Conservation (phyloP, 2,888 invertebrate species). For the Protula sp. region DNA sequence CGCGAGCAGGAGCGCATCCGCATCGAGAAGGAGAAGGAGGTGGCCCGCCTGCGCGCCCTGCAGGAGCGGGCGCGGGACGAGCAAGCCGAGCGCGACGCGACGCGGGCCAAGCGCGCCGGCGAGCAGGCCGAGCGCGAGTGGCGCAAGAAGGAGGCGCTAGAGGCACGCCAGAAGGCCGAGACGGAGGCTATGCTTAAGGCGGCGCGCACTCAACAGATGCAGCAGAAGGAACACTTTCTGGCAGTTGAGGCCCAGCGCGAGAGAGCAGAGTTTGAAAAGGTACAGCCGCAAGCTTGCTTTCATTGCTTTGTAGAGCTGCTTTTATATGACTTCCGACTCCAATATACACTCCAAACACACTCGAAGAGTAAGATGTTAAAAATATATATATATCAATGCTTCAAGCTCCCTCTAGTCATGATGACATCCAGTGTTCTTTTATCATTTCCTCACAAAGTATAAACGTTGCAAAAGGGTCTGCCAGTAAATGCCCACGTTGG, state of each 20-base stretch:
- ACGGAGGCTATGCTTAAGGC: conserved; percentile 46
- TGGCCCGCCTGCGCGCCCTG: conserved; percentile 44
- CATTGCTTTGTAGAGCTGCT: background rate
- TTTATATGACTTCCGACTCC: no score
- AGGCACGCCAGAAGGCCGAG: conserved; percentile 44
- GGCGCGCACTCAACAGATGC: conserved; percentile 48
- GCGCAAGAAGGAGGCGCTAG: conserved; percentile 50
- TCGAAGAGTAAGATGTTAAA: no score
- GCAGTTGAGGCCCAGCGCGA: conserved; percentile 53
- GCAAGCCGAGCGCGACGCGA: conserved; percentile 50
- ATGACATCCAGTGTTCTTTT: no score
- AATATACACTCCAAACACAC: background rate
- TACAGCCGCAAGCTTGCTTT: conserved; percentile 36
- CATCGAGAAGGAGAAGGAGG: conserved; percentile 53
- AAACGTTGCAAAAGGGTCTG: no score
- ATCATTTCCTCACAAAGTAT: no score
- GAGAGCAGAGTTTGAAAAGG: conserved; percentile 51
- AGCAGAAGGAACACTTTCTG: conserved; percentile 52
- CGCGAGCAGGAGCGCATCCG: conserved; percentile 48
- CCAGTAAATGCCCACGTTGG: no score
- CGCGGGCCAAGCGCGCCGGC: conserved; percentile 52
- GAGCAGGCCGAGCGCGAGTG: conserved; percentile 52
- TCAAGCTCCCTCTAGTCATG: no score
- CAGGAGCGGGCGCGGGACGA: conserved; percentile 53
- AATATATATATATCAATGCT: no score